phyloP scores from a whole-genome alignment of 2,113 vertebrate genomes.

The Myodes glareolus region DNA sequence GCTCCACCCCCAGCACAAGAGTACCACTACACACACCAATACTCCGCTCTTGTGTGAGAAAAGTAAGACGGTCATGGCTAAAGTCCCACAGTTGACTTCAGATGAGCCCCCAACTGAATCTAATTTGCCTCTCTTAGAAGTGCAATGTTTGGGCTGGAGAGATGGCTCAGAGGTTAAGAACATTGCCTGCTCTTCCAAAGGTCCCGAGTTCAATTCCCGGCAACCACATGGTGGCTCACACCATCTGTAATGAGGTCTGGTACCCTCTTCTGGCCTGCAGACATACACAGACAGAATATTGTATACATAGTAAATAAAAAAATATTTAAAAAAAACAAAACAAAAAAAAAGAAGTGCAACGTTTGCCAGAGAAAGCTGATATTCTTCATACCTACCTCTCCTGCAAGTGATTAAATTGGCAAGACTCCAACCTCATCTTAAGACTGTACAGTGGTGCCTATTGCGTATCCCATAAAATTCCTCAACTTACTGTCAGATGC shows the following conservation, averaged over 20 bases:
- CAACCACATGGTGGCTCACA: no score
- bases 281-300: no score
- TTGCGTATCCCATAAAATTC: not conserved
- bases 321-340: no score
- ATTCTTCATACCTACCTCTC: not conserved
- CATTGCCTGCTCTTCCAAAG: no score
- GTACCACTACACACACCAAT: no score
- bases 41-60: not conserved
- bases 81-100: not conserved
- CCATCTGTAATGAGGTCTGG: no score
- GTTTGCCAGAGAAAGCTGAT: not conserved
- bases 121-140: not conserved
- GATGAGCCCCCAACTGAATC: not conserved
- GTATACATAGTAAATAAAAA: no score
- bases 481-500: not conserved
- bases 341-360: not conserved
- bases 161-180: no score
- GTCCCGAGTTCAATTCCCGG: no score
- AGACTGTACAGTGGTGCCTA: not conserved
- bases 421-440: conserved; percentile 24
- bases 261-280: no score
- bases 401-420: not conserved
- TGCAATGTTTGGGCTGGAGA: not conserved
- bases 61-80: not conserved
- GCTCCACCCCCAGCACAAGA: not conserved